phyloP scores from a whole-genome alignment of 2,888 invertebrate species.

The Tortricodes alternella region DNA sequence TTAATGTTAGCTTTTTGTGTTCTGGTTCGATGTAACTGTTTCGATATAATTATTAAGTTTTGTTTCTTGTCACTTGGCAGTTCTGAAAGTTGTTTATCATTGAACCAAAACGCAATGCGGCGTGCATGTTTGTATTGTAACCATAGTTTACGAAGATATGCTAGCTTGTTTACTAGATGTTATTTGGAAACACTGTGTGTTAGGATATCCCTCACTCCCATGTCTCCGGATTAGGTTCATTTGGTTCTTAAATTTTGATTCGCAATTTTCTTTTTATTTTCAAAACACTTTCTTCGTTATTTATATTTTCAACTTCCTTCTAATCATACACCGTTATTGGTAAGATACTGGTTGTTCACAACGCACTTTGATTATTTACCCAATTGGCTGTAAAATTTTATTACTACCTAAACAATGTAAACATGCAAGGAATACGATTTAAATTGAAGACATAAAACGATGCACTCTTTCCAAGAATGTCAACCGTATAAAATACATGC shows the following conservation, averaged over 20 bases:
- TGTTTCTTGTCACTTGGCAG: constrained; percentile 33
- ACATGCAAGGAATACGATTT: constrained; percentile 4
- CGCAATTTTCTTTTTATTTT: constrained; percentile 46
- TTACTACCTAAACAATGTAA: constrained; percentile 36
- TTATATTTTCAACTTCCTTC: constrained; percentile 45
- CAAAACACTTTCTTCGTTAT: constrained; percentile 42
- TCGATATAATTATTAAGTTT: constrained; percentile 44
- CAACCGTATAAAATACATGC: constrained; percentile 13
- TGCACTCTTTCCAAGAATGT: constrained; percentile 28
- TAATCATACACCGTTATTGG: constrained; percentile 44
- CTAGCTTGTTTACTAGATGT: constrained; percentile 81
- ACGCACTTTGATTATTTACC: constrained; percentile 39
- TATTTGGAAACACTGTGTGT: constrained; percentile 68
- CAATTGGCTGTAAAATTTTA: constrained; percentile 59
- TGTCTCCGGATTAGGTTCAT: constrained; percentile 62
- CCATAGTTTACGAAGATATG: constrained; percentile 72
- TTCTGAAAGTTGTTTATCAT: constrained; percentile 55
- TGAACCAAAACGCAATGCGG: constrained; percentile 80
- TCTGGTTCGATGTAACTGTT: constrained; percentile 75
- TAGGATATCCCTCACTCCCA: constrained; percentile 73
- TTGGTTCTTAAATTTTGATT: constrained; percentile 48
- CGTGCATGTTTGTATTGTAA: constrained; percentile 81
- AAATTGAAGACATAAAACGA: constrained; percentile 12
- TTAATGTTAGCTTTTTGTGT: constrained; percentile 81
- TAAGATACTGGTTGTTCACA: constrained; percentile 36